Evolutionary conservation across 2,888 invertebrate genomes (phyloP).

Genomic region (Morpho deidamia): DNA sequence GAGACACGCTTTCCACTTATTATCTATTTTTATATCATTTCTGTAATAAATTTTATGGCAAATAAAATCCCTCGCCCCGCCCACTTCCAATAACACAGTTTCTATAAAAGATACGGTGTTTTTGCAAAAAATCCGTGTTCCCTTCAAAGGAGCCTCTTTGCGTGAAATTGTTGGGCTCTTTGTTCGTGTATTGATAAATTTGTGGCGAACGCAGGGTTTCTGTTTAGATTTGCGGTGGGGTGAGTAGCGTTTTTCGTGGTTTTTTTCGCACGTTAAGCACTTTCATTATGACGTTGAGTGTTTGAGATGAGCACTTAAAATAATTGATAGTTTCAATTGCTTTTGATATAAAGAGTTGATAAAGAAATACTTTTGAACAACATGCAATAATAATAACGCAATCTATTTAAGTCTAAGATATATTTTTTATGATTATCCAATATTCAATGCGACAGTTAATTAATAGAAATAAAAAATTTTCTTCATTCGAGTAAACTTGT

Average conservation of each 20-base stretch:
- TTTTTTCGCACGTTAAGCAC: conserved; percentile 11
- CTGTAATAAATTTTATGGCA: conserved; percentile 68
- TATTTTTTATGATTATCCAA: too few relatives aligned
- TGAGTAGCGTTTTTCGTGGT: conserved; percentile 15
- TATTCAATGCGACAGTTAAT: too few relatives aligned
- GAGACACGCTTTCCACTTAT: conserved; percentile 69
- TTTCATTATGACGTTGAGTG: conserved; percentile 23
- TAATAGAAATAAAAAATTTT: too few relatives aligned
- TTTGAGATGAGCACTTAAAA: conserved; percentile 34
- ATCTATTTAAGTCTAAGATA: too few relatives aligned
- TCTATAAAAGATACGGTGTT: conserved; percentile 9
- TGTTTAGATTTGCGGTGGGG: conserved; percentile 38
- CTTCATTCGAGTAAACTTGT: too few relatives aligned
- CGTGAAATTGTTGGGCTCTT: conserved; percentile 42
- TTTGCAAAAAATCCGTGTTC: conserved; percentile 16
- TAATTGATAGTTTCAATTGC: conserved; percentile 38
- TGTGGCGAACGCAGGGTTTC: conserved; percentile 35
- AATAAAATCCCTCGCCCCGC: conserved; percentile 66
- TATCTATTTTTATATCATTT: conserved; percentile 66
- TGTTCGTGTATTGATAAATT: conserved; percentile 32
- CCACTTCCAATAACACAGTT: conserved; percentile 42
- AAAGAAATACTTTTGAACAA: background rate
- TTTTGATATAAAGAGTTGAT: conserved; percentile 5
- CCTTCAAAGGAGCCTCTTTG: conserved; percentile 30
- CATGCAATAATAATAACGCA: too few relatives aligned